These are phyloP conservation scores for Plecotus auritus DNA, from an alignment of 2,113 vertebrate genomes.

Conservation along the genomic window DNA sequence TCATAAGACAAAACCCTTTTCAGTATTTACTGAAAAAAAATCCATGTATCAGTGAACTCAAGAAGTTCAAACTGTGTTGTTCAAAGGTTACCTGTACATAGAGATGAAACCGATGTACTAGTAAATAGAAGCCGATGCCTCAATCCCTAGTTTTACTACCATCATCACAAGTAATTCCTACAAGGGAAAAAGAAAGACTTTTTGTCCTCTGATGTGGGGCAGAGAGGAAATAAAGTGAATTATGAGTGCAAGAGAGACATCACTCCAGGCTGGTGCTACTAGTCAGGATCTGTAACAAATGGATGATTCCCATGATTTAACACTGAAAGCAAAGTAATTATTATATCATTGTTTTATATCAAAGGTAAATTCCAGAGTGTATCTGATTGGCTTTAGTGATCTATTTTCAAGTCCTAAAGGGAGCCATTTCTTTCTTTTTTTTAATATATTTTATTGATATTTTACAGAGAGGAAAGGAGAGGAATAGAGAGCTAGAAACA, in stretches of 20 bases:
- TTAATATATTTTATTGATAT: no score
- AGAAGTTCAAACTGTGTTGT: no score
- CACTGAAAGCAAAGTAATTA: not conserved
- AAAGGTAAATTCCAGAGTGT: not conserved
- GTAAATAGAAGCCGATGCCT: not conserved
- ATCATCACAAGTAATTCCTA: not conserved
- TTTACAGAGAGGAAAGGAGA: no score
- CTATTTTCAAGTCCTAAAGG: not conserved
- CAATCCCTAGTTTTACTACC: not conserved
- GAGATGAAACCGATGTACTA: not conserved
- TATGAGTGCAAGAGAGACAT: not conserved
- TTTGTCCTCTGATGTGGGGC: not conserved
- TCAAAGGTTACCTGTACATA: not conserved
- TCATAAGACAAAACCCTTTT: not conserved
- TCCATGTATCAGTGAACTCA: not conserved
- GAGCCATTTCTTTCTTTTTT: no score
- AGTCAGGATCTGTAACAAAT: not conserved
- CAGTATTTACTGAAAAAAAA: not conserved
- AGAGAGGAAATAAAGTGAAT: not conserved
- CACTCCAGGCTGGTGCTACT: not conserved
- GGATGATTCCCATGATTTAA: not conserved
- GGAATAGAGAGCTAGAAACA: no score
- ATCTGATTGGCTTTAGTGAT: not conserved
- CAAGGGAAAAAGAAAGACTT: not conserved
- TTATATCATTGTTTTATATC: not conserved